Conservation (phyloP, 1,140 invertebrate genomes). For the Drosophila orena region DNA sequence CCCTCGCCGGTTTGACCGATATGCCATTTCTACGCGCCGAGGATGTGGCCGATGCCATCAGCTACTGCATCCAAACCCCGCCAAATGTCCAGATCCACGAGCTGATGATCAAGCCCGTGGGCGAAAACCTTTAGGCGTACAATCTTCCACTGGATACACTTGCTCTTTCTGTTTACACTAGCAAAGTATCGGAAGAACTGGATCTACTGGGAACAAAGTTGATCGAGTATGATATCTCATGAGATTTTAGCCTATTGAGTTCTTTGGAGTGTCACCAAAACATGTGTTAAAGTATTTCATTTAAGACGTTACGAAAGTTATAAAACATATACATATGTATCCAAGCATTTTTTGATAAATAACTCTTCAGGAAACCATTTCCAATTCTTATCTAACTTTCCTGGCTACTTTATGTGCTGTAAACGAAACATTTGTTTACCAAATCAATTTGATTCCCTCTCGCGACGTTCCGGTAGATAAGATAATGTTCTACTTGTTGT, state of each 20-base stretch:
- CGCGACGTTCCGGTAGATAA: background rate
- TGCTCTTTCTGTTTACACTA: background rate
- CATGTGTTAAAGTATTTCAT: no score
- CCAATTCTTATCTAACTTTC: background rate
- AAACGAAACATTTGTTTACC: conserved; percentile 1
- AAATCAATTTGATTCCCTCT: background rate
- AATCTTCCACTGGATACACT: background rate
- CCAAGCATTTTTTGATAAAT: no score
- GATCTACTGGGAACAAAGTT: no score
- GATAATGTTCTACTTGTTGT: background rate
- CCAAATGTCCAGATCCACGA: conserved; percentile 80
- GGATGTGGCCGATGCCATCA: conserved; percentile 87
- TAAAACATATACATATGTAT: no score
- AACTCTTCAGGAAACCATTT: no score
- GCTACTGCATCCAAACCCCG: conserved; percentile 86
- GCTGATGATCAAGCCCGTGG: conserved; percentile 73
- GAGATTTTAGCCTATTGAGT: no score
- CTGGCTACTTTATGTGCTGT: background rate
- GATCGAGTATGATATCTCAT: no score
- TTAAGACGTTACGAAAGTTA: no score
- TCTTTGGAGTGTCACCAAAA: no score
- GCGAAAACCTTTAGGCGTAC: conserved; percentile 54
- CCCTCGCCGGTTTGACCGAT: fast-evolving
- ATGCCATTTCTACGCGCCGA: conserved; percentile 72
- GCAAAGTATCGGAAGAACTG: no score